A percentile compares a stretch with the other conserved stretches of the same genome.
Conservation (phyloP, 2,888 invertebrate genomes). For the Melieria omissa region DNA sequence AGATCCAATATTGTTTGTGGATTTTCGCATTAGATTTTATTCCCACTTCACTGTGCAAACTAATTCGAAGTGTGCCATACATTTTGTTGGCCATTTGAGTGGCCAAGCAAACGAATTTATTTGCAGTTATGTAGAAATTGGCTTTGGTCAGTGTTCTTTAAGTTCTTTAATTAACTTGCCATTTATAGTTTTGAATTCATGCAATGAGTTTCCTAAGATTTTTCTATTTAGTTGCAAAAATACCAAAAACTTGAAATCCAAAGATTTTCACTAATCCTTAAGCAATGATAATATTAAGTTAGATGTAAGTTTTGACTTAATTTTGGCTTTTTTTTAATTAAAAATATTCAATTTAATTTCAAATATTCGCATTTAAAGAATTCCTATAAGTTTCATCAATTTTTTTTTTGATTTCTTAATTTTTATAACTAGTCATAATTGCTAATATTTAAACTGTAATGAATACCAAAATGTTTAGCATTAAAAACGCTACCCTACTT, state of each 20-base stretch:
- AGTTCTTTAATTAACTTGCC: not conserved
- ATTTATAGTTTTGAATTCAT: not conserved
- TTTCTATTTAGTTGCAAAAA: not conserved
- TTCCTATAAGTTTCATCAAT: not conserved
- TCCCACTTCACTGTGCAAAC: not conserved
- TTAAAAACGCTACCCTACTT: too few species aligned
- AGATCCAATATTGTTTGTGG: not conserved
- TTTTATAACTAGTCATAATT: not conserved
- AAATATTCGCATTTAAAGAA: not conserved
- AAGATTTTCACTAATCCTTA: not conserved
- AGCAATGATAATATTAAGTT: too few species aligned
- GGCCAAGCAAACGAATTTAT: not conserved
- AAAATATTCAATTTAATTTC: not conserved
- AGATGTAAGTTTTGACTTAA: not conserved
- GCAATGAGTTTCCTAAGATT: not conserved
- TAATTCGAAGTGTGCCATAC: slow-evolving; percentile 22
- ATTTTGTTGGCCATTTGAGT: not conserved
- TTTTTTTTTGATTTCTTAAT: not conserved
- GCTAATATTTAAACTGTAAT: too few species aligned
- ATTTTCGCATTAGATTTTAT: not conserved
- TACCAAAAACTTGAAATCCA: slow-evolving; percentile 3
- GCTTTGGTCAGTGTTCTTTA: not conserved
- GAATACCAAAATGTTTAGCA: too few species aligned
- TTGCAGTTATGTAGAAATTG: not conserved
- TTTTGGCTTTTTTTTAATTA: not conserved